A percentile compares a stretch with the other conserved stretches of the same genome.
phyloP scores from a whole-genome alignment of 2,113 vertebrate genomes.

The Mirza zaza region DNA sequence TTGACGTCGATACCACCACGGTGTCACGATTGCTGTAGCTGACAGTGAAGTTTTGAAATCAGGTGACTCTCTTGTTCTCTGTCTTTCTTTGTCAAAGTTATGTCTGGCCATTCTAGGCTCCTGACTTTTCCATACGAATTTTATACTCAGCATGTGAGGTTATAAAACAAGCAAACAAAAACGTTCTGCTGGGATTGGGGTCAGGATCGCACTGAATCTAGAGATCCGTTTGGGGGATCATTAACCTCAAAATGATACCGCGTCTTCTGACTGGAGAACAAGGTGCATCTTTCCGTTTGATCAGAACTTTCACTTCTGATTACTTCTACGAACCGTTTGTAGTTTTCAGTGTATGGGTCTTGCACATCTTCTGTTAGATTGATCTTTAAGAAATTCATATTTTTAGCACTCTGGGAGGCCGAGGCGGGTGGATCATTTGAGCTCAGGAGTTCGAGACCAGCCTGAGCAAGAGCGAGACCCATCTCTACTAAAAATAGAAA shows the following conservation, averaged over 20 bases:
- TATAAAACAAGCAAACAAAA: too few species aligned
- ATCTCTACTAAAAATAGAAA: too few species aligned
- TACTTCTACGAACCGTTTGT: too few species aligned
- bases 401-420: not conserved
- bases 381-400: not conserved
- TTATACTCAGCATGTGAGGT: not conserved
- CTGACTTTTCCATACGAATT: not conserved
- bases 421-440: too few species aligned
- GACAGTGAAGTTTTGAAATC: not conserved
- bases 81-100: not conserved
- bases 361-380: not conserved
- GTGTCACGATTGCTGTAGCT: fast-evolving
- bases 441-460: too few species aligned
- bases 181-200: not conserved
- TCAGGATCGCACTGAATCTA: not conserved
- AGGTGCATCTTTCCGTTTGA: not conserved
- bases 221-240: not conserved
- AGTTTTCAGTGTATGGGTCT: not conserved
- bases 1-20: fast-evolving
- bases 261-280: not conserved
- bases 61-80: not conserved
- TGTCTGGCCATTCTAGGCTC: not conserved
- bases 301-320: not conserved
- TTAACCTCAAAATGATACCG: not conserved
- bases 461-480: too few species aligned